A percentile compares a stretch with the other conserved stretches of the same genome.
Conservation (phyloP, 2,113 vertebrate genomes). For the Semnopithecus entellus region DNA sequence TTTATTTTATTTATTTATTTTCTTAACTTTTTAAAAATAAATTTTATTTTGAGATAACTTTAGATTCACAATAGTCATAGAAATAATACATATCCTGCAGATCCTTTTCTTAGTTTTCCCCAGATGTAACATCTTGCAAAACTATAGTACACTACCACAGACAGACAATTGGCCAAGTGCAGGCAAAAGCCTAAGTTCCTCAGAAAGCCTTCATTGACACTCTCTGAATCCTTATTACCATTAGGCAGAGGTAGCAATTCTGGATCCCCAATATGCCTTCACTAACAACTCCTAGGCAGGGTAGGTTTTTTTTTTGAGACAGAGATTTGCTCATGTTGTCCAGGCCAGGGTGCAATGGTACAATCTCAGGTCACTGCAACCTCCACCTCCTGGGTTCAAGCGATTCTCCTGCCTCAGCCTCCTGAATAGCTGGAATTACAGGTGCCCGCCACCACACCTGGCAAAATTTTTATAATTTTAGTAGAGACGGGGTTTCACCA, state of each 20-base stretch:
- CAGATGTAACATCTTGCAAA: neutral
- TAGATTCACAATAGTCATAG: neutral
- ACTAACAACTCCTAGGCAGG: neutral
- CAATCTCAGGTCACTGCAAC: too few relatives aligned
- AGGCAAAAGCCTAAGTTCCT: neutral
- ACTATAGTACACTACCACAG: neutral
- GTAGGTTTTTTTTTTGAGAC: neutral
- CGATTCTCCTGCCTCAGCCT: too few relatives aligned
- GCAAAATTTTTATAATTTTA: too few relatives aligned
- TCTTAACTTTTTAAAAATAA: neutral
- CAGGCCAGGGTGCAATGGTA: too few relatives aligned
- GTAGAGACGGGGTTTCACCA: too few relatives aligned
- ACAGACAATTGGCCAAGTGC: neutral
- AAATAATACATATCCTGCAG: neutral
- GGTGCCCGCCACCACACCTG: too few relatives aligned
- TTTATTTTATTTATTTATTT: too few relatives aligned
- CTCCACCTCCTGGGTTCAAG: too few relatives aligned
- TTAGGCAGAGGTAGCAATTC: neutral
- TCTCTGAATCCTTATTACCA: too few relatives aligned
- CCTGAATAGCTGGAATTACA: too few relatives aligned
- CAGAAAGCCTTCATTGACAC: neutral
- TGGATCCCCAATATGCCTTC: neutral
- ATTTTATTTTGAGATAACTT: neutral
- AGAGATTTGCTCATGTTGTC: too few relatives aligned
- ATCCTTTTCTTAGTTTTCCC: too few relatives aligned